Percentiles rank a stretch among this genome's conserved stretches.
Conservation (phyloP, 2,888 invertebrate species). For the Hirtodrosophila duncani region DNA sequence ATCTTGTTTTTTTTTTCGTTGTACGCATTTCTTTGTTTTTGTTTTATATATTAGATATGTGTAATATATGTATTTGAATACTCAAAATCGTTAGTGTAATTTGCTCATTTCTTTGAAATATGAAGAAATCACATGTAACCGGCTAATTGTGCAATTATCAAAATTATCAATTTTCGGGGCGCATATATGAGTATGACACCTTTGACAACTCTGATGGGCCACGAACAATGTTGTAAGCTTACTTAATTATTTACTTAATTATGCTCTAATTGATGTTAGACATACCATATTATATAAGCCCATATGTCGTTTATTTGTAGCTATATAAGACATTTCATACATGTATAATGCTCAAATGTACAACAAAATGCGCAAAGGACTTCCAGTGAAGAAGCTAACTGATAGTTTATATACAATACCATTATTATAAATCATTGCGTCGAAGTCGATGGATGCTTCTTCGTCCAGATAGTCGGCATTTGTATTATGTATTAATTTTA, state of each 20-base stretch:
- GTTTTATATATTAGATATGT: conserved; percentile 17
- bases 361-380: conserved; percentile 73
- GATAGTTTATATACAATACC: conserved; percentile 49
- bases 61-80: conserved; percentile 53
- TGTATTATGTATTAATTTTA: conserved; percentile 44
- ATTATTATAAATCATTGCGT: too few relatives aligned
- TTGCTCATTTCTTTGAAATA: conserved; percentile 29
- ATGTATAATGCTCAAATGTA: conserved; percentile 33
- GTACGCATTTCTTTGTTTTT: conserved; percentile 22
- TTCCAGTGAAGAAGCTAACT: conserved; percentile 71
- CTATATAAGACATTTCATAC: too few relatives aligned
- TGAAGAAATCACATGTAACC: conserved; percentile 51
- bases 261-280: conserved; percentile 44
- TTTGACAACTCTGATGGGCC: not conserved
- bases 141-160: conserved; percentile 68
- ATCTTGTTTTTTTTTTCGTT: conserved; percentile 11
- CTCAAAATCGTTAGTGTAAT: conserved; percentile 62
- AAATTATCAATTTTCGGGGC: conserved; percentile 33
- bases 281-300: too few relatives aligned
- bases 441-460: too few relatives aligned
- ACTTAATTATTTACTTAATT: conserved; percentile 60
- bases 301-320: too few relatives aligned
- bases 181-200: too few relatives aligned
- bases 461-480: conserved; percentile 53
- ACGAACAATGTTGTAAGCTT: conserved; percentile 50